Percentiles rank a stretch among this genome's conserved stretches.
These are phyloP conservation scores for Dusona sp. DNA, from an alignment of 2,888 invertebrate species.

Conservation along the genomic window DNA sequence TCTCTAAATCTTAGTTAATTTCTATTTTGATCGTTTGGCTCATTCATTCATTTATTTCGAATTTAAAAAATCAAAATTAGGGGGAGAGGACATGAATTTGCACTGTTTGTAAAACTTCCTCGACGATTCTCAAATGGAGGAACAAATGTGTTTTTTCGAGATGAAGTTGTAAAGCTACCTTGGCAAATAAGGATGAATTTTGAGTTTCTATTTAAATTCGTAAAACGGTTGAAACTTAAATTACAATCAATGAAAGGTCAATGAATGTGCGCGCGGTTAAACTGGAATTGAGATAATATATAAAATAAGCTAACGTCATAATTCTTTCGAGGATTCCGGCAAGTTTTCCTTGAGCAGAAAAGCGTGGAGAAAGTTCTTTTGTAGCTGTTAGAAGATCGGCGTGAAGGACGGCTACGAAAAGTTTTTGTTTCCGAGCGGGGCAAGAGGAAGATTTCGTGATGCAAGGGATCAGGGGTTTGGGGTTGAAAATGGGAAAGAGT, in stretches of 20 bases:
- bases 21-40: not conserved
- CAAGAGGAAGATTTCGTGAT: slow-evolving; percentile 36
- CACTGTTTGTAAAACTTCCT: not conserved
- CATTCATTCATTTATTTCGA: not conserved
- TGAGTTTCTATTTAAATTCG: not conserved
- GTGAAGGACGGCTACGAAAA: slow-evolving; percentile 61
- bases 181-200: not conserved
- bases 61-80: not conserved
- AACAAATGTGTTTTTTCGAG: not conserved
- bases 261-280: slow-evolving; percentile 13
- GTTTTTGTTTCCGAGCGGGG: slow-evolving; percentile 58
- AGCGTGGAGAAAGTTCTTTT: slow-evolving; percentile 25
- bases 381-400: slow-evolving; percentile 35
- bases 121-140: not conserved
- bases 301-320: slow-evolving; percentile 48
- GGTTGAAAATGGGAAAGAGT: slow-evolving; percentile 75
- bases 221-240: not conserved
- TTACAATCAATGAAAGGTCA: not conserved
- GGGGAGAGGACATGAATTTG: not conserved
- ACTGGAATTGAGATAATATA: slow-evolving; percentile 26
- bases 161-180: not conserved
- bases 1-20: not conserved
- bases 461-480: slow-evolving; percentile 55
- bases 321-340: slow-evolving; percentile 42
- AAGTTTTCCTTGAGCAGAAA: slow-evolving; percentile 49